A percentile compares a stretch with the other conserved stretches of the same genome.
Conservation (phyloP, 2,888 invertebrate genomes). For the Iselma pallidipennis region DNA sequence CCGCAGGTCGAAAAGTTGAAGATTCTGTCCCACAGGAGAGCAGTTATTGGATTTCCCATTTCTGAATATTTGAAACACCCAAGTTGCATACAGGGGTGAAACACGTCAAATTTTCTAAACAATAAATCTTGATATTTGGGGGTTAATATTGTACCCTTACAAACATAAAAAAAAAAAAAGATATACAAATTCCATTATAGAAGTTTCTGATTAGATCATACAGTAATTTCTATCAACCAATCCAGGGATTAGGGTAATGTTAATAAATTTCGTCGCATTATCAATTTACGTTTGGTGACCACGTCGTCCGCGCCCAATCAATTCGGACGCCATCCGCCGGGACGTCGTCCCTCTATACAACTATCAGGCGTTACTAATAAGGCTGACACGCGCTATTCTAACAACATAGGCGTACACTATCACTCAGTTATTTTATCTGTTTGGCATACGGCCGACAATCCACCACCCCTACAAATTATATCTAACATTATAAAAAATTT, state of each 20-base stretch:
- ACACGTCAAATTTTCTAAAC: no score
- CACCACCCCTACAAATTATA: not conserved
- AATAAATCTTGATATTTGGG: no score
- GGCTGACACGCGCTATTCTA: constrained; percentile 18
- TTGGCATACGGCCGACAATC: not conserved
- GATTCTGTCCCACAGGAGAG: no score
- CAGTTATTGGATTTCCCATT: no score
- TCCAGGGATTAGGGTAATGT: not conserved
- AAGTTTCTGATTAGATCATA: not conserved
- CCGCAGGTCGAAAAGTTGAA: no score
- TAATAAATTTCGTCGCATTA: constrained; percentile 3
- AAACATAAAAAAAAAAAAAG: not conserved
- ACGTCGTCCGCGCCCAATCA: constrained; percentile 3
- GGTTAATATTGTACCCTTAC: no score
- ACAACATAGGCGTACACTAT: constrained; percentile 19
- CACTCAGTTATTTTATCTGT: constrained; percentile 1
- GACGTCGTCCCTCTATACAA: constrained; percentile 1
- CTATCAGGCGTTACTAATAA: constrained; percentile 22
- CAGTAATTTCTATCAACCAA: not conserved
- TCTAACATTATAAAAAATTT: not conserved
- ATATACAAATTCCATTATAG: not conserved
- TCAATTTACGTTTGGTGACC: not conserved
- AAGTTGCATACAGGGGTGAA: no score
- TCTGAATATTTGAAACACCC: no score
- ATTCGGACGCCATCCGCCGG: constrained; percentile 1